phyloP scores from a whole-genome alignment of 1,140 invertebrate species.

The Pectinophora gossypiella region DNA sequence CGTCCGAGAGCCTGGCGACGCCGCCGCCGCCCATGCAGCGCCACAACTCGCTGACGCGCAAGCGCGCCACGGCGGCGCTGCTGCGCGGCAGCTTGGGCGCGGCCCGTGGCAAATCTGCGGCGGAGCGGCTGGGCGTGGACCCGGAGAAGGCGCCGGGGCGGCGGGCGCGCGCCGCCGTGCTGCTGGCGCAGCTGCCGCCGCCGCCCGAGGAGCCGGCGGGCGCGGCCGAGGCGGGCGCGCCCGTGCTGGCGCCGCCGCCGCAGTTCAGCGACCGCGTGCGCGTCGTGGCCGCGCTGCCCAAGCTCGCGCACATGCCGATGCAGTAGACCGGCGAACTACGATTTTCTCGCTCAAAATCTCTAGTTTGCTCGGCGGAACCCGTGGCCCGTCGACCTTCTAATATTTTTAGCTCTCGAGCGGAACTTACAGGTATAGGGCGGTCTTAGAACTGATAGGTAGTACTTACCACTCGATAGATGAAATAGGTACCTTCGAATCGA shows the following conservation, averaged over 20 bases:
- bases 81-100: slow-evolving; percentile 54
- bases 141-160: slow-evolving; percentile 46
- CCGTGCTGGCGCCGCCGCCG: slow-evolving; percentile 81
- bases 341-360: no score
- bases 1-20: slow-evolving; percentile 54
- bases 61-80: slow-evolving; percentile 73
- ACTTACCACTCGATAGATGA: not conserved
- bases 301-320: slow-evolving; percentile 64
- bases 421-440: slow-evolving; percentile 3
- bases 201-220: slow-evolving; percentile 85
- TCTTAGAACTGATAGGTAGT: slow-evolving; percentile 5
- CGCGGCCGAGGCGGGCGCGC: slow-evolving; percentile 50
- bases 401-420: not conserved
- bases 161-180: slow-evolving; percentile 77
- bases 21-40: slow-evolving; percentile 67
- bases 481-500: slow-evolving; percentile 14
- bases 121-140: slow-evolving; percentile 66
- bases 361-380: not conserved
- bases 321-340: not conserved
- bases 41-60: slow-evolving; percentile 77
- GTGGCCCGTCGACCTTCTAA: not conserved
- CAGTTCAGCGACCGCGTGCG: slow-evolving; percentile 85
- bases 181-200: slow-evolving; percentile 86
- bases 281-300: slow-evolving; percentile 88
- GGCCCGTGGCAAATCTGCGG: slow-evolving; percentile 55